Conservation (phyloP, 1,140 invertebrate genomes). For the Notospermus geniculatus region DNA sequence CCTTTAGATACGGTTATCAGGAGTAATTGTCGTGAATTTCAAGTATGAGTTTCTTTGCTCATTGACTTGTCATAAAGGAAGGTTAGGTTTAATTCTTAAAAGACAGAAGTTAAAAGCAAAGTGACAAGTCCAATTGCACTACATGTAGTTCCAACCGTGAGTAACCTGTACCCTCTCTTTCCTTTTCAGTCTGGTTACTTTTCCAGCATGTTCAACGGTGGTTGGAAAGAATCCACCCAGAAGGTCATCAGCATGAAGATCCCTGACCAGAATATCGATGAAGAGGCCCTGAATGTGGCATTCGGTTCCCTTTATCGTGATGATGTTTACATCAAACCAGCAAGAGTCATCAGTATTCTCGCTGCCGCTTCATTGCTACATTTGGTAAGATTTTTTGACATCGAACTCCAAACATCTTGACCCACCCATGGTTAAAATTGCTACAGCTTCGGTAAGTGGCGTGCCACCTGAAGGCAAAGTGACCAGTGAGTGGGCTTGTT, state of each 20-base stretch:
- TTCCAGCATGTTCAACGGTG: slow-evolving; percentile 79
- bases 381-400: slow-evolving; percentile 52
- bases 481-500: too few species aligned
- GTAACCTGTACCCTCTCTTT: slow-evolving; percentile 18
- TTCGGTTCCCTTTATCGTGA: slow-evolving; percentile 79
- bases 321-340: slow-evolving; percentile 71
- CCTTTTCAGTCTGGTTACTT: slow-evolving; percentile 73
- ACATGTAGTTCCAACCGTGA: slow-evolving; percentile 8
- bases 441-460: too few species aligned
- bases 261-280: slow-evolving; percentile 71
- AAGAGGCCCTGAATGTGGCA: slow-evolving; percentile 70
- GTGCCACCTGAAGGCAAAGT: too few species aligned
- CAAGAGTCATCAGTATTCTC: slow-evolving; percentile 69
- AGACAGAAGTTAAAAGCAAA: too few species aligned
- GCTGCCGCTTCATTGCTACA: slow-evolving; percentile 77
- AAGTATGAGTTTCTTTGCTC: too few species aligned
- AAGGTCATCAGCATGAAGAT: slow-evolving; percentile 70
- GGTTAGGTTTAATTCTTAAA: too few species aligned
- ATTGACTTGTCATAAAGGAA: too few species aligned
- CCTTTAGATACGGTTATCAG: too few species aligned
- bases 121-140: too few species aligned
- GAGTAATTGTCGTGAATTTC: too few species aligned
- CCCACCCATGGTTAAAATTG: too few species aligned
- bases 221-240: slow-evolving; percentile 73
- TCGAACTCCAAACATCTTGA: too few species aligned